Conservation (phyloP, 2,797 vertebrate genomes). For the Premnoplex brunnescens region DNA sequence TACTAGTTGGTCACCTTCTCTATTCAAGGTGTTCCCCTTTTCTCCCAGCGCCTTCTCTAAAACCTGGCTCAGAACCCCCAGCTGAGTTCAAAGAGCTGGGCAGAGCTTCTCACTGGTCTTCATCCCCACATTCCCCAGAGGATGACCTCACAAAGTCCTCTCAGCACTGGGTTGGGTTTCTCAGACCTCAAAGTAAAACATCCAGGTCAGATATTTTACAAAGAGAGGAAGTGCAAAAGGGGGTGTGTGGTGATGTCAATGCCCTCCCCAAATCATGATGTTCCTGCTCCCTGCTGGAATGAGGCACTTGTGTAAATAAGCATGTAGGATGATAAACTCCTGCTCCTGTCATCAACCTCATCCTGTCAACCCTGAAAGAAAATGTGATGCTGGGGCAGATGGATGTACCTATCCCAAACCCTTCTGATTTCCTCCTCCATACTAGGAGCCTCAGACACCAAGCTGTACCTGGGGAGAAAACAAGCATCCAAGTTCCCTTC, state of each 20-base stretch:
- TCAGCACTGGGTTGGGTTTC: not conserved
- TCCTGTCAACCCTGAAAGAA: not conserved
- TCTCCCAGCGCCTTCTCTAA: not conserved
- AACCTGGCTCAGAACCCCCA: not conserved
- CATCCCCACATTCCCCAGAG: not conserved
- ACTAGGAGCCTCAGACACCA: not conserved
- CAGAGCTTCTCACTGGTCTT: not conserved
- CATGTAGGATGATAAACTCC: not conserved
- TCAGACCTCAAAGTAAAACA: not conserved
- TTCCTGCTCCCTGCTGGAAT: not conserved
- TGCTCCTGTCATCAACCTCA: not conserved
- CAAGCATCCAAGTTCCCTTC: not conserved
- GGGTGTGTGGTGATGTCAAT: accelerated
- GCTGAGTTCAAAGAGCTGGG: accelerated
- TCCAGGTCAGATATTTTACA: not conserved
- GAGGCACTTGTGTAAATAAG: not conserved
- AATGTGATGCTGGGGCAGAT: not conserved
- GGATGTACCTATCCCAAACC: not conserved
- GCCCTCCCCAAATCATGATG: too few relatives aligned
- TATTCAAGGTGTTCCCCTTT: not conserved
- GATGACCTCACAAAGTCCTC: not conserved
- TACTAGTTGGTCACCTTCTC: not conserved
- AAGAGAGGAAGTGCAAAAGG: not conserved
- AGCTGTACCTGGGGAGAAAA: not conserved
- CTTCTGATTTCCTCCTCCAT: not conserved